phyloP scores from a whole-genome alignment of 2,797 vertebrate genomes.

The Periparus ater region DNA sequence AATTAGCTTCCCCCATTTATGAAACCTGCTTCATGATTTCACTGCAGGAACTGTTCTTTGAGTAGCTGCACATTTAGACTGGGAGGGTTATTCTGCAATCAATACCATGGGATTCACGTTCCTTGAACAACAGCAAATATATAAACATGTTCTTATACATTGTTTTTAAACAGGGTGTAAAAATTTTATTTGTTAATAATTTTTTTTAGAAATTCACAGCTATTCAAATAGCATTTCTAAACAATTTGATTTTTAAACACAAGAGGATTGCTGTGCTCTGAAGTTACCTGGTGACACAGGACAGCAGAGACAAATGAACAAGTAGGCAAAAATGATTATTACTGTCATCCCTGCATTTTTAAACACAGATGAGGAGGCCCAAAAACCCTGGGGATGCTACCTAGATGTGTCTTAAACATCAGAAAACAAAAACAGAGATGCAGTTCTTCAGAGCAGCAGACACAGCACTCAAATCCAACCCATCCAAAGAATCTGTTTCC shows the following conservation, averaged over 20 bases:
- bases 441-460: not conserved
- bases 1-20: not conserved
- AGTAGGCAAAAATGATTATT: constrained; percentile 9
- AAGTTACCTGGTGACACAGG: not conserved
- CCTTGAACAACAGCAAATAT: not conserved
- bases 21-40: not conserved
- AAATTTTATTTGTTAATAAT: not conserved
- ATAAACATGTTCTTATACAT: not conserved
- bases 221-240: not conserved
- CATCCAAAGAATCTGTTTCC: not conserved
- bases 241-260: not conserved
- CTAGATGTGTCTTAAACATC: not conserved
- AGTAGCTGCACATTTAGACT: not conserved
- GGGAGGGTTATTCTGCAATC: not conserved
- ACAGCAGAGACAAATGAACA: not conserved
- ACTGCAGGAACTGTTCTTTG: not conserved
- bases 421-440: not conserved
- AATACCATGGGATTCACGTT: fast-evolving
- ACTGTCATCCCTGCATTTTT: constrained; percentile 16
- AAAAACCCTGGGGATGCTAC: not conserved
- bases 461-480: not conserved
- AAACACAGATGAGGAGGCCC: not conserved
- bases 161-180: not conserved
- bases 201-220: not conserved
- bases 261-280: not conserved